A percentile compares a stretch with the other conserved stretches of the same genome.
Evolutionary conservation across 2,113 vertebrate species (phyloP).

Genomic region (Alethe diademata): DNA sequence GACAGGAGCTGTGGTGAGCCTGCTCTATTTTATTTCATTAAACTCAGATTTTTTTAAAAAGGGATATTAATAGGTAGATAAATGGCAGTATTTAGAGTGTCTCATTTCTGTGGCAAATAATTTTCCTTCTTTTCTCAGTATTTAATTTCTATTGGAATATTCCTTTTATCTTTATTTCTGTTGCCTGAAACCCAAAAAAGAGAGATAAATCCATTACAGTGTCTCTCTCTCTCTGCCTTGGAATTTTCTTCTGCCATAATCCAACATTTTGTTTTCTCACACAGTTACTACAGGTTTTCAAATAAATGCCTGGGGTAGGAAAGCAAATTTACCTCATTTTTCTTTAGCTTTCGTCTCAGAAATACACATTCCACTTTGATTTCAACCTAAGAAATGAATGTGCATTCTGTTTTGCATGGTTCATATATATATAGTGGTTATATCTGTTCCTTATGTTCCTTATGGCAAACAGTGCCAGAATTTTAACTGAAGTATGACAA

Average conservation of each 20-base stretch:
- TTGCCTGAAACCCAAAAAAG: background rate
- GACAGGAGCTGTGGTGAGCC: background rate
- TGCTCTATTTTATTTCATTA: background rate
- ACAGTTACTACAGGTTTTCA: background rate
- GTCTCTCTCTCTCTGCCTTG: background rate
- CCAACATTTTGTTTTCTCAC: background rate
- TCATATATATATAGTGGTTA: background rate
- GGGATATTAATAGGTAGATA: background rate
- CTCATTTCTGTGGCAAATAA: background rate
- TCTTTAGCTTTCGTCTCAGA: background rate
- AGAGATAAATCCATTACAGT: background rate
- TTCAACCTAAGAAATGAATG: background rate
- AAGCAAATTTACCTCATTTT: background rate
- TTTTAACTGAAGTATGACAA: background rate
- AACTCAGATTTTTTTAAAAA: background rate
- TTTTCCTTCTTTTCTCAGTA: background rate
- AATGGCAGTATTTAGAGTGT: background rate
- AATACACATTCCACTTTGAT: background rate
- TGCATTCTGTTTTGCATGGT: background rate
- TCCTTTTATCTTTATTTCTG: background rate
- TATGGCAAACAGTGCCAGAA: background rate
- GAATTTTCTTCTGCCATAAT: background rate
- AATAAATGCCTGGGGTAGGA: background rate
- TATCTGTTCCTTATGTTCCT: background rate
- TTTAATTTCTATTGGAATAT: background rate